phyloP scores from a whole-genome alignment of 92 coral and sea anemone genomes.

The Epizoanthus rinbou region DNA sequence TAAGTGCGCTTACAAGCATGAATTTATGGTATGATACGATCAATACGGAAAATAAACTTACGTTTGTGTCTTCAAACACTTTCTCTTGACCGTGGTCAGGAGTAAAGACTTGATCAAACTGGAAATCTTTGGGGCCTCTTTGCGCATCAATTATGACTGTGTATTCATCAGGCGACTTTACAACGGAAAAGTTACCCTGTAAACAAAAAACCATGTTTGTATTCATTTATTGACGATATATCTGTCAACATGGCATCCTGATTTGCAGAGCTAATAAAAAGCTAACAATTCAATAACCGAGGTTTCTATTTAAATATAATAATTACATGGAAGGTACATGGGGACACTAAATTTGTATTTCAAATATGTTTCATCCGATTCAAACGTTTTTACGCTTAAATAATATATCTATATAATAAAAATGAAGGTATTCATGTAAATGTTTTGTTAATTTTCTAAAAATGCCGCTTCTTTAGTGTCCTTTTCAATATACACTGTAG shows the following conservation, averaged over 20 bases:
- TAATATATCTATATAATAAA: too few relatives aligned
- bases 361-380: too few relatives aligned
- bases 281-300: too few relatives aligned
- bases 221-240: neutral
- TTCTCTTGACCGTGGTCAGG: constrained; percentile 95
- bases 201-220: neutral
- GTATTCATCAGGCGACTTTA: constrained; percentile 98
- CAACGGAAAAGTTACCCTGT: constrained; percentile 90
- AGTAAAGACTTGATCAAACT: constrained; percentile 90
- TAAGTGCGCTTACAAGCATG: neutral
- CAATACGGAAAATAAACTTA: constrained; percentile 41
- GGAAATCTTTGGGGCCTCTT: constrained; percentile 95
- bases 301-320: too few relatives aligned
- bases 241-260: neutral
- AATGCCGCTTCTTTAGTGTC: too few relatives aligned
- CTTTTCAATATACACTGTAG: too few relatives aligned
- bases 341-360: too few relatives aligned
- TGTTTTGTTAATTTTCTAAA: too few relatives aligned
- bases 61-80: constrained; percentile 95
- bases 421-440: too few relatives aligned
- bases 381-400: too few relatives aligned
- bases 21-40: neutral
- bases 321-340: too few relatives aligned
- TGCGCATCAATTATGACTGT: constrained; percentile 72
- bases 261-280: neutral